Conservation (phyloP, 1,140 invertebrate genomes). For the Cydia fagiglandana region DNA sequence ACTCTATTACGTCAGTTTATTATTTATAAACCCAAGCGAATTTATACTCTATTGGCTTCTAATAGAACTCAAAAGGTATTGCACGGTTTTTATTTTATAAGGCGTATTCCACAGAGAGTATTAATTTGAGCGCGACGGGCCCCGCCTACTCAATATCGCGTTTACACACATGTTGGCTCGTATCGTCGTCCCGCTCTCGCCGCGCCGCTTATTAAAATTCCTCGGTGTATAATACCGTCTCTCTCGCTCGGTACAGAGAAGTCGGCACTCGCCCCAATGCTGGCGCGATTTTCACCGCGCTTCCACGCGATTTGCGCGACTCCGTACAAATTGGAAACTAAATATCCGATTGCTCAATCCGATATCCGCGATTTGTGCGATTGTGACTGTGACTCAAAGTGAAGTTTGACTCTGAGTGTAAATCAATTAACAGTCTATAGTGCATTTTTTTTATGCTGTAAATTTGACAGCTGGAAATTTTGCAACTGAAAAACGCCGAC, state of each 20-base stretch:
- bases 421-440: conserved; percentile 16
- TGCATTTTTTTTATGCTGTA: not conserved
- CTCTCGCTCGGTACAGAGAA: conserved; percentile 57
- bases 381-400: conserved; percentile 19
- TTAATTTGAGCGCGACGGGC: conserved; percentile 77
- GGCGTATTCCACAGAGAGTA: conserved; percentile 67
- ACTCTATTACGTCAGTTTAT: conserved; percentile 54
- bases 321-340: conserved; percentile 32
- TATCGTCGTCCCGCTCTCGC: conserved; percentile 69
- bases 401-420: conserved; percentile 28
- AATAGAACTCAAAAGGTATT: conserved; percentile 41
- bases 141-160: conserved; percentile 72
- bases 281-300: conserved; percentile 71
- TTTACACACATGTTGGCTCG: conserved; percentile 69
- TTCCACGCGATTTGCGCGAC: conserved; percentile 72
- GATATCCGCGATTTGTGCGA: conserved; percentile 47
- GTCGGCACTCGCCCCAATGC: conserved; percentile 70
- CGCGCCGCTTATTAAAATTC: conserved; percentile 78
- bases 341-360: conserved; percentile 37
- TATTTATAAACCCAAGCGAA: conserved; percentile 32
- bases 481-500: conserved; percentile 4
- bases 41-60: conserved; percentile 36
- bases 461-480: not conserved
- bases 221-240: conserved; percentile 69
- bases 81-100: conserved; percentile 47